A percentile compares a stretch with the other conserved stretches of the same genome.
Conservation (phyloP, 1,140 invertebrate genomes). For the Drosophila bipectinata region DNA sequence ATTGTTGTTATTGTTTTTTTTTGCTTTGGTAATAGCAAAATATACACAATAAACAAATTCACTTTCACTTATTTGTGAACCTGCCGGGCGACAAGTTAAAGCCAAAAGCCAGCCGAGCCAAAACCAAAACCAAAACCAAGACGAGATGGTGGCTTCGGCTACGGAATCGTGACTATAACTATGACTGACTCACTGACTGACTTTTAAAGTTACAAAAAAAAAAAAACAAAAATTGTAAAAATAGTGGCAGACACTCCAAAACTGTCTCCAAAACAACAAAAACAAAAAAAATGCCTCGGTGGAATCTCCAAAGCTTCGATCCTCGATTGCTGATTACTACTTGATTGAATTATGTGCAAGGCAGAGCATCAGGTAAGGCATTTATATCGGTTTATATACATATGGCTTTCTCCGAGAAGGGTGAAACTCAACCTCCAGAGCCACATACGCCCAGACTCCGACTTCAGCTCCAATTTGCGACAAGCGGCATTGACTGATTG, state of each 20-base stretch:
- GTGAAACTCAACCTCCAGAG: slow-evolving; percentile 36
- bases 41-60: slow-evolving; percentile 80
- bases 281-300: not conserved
- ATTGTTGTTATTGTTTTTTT: slow-evolving; percentile 10
- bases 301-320: slow-evolving; percentile 12
- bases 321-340: not conserved
- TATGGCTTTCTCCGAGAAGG: slow-evolving; percentile 37
- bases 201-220: slow-evolving; percentile 36
- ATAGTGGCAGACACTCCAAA: not conserved
- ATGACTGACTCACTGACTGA: slow-evolving; percentile 73
- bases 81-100: slow-evolving; percentile 43
- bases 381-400: slow-evolving; percentile 1
- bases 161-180: slow-evolving; percentile 46
- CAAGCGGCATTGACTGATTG: slow-evolving; percentile 58
- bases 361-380: slow-evolving; percentile 1
- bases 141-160: slow-evolving; percentile 16
- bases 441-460: slow-evolving; percentile 5
- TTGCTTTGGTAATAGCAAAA: slow-evolving; percentile 77
- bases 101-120: slow-evolving; percentile 6
- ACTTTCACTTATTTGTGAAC: slow-evolving; percentile 82
- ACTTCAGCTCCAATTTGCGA: slow-evolving; percentile 58
- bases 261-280: slow-evolving; percentile 11
- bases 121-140: slow-evolving; percentile 6
- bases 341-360: slow-evolving; percentile 12
- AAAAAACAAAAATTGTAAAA: slow-evolving; percentile 17